These are phyloP conservation scores for Anarsia innoxiella DNA, from an alignment of 2,888 invertebrate species.

Conservation along the genomic window DNA sequence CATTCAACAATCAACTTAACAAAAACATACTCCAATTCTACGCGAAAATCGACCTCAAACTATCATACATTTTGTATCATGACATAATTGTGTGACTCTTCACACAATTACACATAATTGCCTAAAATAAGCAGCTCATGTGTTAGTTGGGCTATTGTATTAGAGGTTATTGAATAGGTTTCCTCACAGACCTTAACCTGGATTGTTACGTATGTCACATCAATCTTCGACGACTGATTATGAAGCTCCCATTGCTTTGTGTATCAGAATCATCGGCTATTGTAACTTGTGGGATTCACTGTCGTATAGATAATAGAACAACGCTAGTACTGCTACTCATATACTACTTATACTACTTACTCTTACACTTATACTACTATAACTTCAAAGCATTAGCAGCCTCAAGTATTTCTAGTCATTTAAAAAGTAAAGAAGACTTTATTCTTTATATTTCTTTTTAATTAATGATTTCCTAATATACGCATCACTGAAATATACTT, in stretches of 20 bases:
- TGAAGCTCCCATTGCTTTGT: conserved; percentile 48
- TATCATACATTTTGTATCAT: conserved; percentile 7
- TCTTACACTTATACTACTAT: too few relatives aligned
- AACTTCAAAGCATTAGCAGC: too few relatives aligned
- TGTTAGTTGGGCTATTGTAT: conserved; percentile 34
- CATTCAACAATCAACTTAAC: too few relatives aligned
- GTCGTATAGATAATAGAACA: too few relatives aligned
- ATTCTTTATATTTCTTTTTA: too few relatives aligned
- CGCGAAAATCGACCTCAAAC: neutral
- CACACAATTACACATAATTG: conserved; percentile 16
- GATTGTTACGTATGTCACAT: conserved; percentile 43
- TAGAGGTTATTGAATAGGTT: conserved; percentile 26
- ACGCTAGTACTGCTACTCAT: too few relatives aligned
- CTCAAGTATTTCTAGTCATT: too few relatives aligned
- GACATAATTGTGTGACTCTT: conserved; percentile 15
- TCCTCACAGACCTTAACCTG: conserved; percentile 47
- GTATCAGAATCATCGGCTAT: conserved; percentile 54
- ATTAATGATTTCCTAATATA: too few relatives aligned
- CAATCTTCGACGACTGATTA: conserved; percentile 59
- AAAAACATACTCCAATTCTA: neutral
- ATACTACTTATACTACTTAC: too few relatives aligned
- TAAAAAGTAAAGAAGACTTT: too few relatives aligned
- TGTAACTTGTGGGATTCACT: too few relatives aligned
- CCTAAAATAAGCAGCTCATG: conserved; percentile 29
- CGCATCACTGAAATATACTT: too few relatives aligned